Evolutionary conservation across 2,888 invertebrate species (phyloP), one percentile per base, ranked within the genome.

Genomic region (Epinotia nisella): DNA sequence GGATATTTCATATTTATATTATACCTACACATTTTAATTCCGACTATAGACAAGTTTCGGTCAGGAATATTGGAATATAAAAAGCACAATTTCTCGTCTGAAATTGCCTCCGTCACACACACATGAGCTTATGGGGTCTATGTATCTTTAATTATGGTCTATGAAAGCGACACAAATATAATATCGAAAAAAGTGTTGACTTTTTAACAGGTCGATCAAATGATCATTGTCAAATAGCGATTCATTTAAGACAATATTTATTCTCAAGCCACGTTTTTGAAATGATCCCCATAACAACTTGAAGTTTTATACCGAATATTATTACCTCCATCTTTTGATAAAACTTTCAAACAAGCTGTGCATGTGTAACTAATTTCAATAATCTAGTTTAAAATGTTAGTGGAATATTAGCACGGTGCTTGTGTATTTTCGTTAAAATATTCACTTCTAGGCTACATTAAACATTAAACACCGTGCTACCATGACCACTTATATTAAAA

Each of bases 331-430:
- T 13, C 1, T 49, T 49, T 49, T 49, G n/a, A 7, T 49, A 49
- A 49, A 1, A n/a, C 4, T 5, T 49, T 49, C 49, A 49, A 49
- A 49, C 49, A n/a, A n/a, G n/a, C n/a, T n/a, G n/a, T n/a, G n/a
- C n/a, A n/a, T n/a, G n/a, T n/a, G n/a, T n/a, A n/a, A n/a, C n/a
- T n/a, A n/a, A 21, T 41, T 41, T 60, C 19, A 1, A 5, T 29
- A 29, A n/a, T n/a, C 3, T 58, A 21, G 61, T 13, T 24, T 62
- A 1, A 24, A 62, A 62, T 62, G 21, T 49, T 49, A 3, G 1
- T 41, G 19, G 21, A 41, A 21, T 29, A 56, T 17, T 56, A 56
- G 56, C 13, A 13, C 39, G 39, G 41, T 41, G 60, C 60, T 61
- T 24, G 24, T 62, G 45, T 49, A 24, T 49, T 24, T 45, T 17